Percentiles rank a stretch among this genome's conserved stretches.
These are phyloP conservation scores for Pipra filicauda DNA, from an alignment of 2,113 vertebrate species.

Conservation along the genomic window DNA sequence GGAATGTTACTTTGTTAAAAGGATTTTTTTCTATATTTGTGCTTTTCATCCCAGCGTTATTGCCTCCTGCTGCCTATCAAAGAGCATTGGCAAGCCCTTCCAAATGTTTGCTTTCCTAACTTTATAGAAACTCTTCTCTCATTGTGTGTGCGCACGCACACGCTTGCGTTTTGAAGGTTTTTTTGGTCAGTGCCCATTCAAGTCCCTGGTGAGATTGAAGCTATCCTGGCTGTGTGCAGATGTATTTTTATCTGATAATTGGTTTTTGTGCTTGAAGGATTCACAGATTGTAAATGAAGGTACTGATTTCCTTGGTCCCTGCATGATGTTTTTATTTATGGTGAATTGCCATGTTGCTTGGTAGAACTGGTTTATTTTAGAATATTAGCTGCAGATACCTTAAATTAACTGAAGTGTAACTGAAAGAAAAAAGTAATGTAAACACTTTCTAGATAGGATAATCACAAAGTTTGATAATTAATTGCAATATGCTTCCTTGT, in stretches of 20 bases:
- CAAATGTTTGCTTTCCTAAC: background rate
- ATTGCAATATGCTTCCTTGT: background rate
- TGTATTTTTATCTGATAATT: conserved; percentile 53
- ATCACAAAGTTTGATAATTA: background rate
- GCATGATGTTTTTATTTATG: conserved; percentile 3
- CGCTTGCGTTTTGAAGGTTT: background rate
- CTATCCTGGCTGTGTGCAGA: background rate
- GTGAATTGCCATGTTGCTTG: background rate
- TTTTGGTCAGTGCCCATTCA: background rate
- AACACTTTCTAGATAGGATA: background rate
- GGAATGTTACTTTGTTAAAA: background rate
- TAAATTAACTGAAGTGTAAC: background rate
- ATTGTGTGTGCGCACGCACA: background rate
- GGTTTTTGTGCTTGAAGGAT: conserved; percentile 39
- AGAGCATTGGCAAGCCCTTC: background rate
- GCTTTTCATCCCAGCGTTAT: background rate
- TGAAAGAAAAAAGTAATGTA: background rate
- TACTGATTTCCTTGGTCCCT: conserved; percentile 13
- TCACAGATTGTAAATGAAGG: conserved; percentile 3
- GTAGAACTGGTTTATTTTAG: background rate
- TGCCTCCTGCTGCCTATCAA: background rate
- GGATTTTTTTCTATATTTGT: background rate
- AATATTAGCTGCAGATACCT: background rate
- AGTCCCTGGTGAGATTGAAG: background rate
- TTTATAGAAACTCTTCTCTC: background rate